phyloP scores from a whole-genome alignment of 2,797 vertebrate genomes.

The Pangasius djambal region DNA sequence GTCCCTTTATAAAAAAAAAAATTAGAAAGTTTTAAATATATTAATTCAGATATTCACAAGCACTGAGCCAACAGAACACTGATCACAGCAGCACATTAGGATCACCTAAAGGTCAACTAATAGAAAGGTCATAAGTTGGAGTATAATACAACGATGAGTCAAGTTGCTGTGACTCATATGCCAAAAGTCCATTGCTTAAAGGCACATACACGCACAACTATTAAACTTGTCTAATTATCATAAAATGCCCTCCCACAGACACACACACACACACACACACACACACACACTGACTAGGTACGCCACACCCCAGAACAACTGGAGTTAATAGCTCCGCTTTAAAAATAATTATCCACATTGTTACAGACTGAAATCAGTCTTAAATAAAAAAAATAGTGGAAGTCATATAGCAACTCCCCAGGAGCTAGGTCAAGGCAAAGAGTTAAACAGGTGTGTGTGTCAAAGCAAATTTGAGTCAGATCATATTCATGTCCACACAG shows the following conservation, averaged over 20 bases:
- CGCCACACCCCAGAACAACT: conserved; percentile 6
- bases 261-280: neutral
- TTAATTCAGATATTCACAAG: conserved; percentile 21
- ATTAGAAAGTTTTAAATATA: neutral
- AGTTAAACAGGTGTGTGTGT: conserved; percentile 2
- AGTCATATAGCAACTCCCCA: neutral
- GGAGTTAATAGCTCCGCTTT: conserved; percentile 21
- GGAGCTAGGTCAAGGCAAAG: conserved; percentile 24
- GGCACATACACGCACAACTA: conserved; percentile 11
- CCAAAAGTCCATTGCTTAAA: conserved; percentile 1
- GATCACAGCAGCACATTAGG: conserved; percentile 18
- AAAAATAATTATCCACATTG: conserved; percentile 28
- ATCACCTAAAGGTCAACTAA: neutral
- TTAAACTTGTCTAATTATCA: conserved; percentile 31
- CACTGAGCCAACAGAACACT: conserved; percentile 2
- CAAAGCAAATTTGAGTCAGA: neutral
- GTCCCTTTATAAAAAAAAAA: conserved; percentile 50
- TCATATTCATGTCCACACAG: conserved; percentile 41
- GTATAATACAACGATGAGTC: conserved; percentile 40
- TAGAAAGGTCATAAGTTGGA: conserved; percentile 21
- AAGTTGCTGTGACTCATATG: conserved; percentile 42
- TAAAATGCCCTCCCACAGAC: neutral
- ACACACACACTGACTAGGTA: neutral
- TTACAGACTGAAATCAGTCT: conserved; percentile 9
- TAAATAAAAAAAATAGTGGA: conserved; percentile 28